Percentiles rank a stretch among this genome's conserved stretches.
These are phyloP conservation scores for Spheniscus humboldti DNA, from an alignment of 2,797 vertebrate genomes.

Conservation along the genomic window DNA sequence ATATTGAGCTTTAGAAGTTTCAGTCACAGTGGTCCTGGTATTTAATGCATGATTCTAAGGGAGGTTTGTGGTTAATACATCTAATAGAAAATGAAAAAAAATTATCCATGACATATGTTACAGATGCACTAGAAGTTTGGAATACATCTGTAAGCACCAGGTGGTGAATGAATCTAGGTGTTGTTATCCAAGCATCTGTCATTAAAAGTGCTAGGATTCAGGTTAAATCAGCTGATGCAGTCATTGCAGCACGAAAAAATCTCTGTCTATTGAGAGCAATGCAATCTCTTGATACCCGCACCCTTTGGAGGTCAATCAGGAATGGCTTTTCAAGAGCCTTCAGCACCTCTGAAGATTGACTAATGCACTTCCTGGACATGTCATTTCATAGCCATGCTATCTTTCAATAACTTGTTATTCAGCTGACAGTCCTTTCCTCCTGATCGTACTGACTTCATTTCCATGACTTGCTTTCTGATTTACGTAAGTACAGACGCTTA, in stretches of 20 bases:
- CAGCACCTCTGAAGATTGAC: not conserved
- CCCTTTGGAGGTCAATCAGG: not conserved
- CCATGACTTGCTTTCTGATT: not conserved
- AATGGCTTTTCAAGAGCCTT: not conserved
- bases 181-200: not conserved
- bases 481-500: not conserved
- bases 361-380: not conserved
- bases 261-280: not conserved
- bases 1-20: not conserved
- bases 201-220: not conserved
- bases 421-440: not conserved
- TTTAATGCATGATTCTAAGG: not conserved
- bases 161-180: not conserved
- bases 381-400: not conserved
- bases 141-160: not conserved
- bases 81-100: not conserved
- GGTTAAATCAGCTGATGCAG: not conserved
- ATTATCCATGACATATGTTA: not conserved
- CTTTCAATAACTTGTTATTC: not conserved
- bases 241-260: not conserved
- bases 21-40: not conserved
- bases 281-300: not conserved
- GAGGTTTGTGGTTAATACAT: not conserved
- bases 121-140: not conserved
- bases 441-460: not conserved